These are phyloP conservation scores for Charina bottae DNA, from an alignment of 2,113 vertebrate species.

Conservation along the genomic window DNA sequence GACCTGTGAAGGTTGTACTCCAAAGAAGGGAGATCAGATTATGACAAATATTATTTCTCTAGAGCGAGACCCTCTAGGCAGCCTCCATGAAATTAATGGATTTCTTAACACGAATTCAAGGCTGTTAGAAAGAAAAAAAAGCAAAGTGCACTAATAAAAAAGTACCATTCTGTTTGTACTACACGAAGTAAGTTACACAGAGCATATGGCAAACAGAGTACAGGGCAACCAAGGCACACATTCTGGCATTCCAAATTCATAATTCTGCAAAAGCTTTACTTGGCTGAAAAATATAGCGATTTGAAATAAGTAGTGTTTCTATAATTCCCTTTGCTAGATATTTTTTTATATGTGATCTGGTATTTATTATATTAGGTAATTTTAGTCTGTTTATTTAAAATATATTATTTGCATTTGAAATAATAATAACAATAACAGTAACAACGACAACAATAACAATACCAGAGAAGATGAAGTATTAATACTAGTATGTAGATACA, in stretches of 20 bases:
- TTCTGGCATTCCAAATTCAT: not conserved
- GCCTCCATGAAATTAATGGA: not conserved
- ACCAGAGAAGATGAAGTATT: not conserved
- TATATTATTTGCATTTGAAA: not conserved
- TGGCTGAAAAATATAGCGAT: not conserved
- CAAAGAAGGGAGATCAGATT: not conserved
- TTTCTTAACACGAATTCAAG: not conserved
- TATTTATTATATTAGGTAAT: not conserved
- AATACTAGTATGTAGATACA: not conserved
- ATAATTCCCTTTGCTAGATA: not conserved
- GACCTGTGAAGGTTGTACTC: constrained; percentile 64
- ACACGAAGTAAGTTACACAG: constrained; percentile 13
- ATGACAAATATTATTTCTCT: not conserved
- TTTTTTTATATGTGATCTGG: not conserved
- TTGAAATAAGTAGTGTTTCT: not conserved
- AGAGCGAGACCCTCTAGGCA: constrained; percentile 17
- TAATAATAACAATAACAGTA: not conserved
- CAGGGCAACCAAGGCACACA: not conserved
- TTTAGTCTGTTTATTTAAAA: not conserved
- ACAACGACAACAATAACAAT: not conserved
- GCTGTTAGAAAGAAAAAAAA: not conserved
- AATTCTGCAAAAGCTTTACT: not conserved
- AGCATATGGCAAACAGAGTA: not conserved
- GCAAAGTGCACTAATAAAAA: not conserved
- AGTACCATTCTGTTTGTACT: not conserved